Evolutionary conservation across 35 echinoderm and acorn worm species (phyloP), one percentile per base, ranked within the genome.

Genomic region (Ptychodera flava): DNA sequence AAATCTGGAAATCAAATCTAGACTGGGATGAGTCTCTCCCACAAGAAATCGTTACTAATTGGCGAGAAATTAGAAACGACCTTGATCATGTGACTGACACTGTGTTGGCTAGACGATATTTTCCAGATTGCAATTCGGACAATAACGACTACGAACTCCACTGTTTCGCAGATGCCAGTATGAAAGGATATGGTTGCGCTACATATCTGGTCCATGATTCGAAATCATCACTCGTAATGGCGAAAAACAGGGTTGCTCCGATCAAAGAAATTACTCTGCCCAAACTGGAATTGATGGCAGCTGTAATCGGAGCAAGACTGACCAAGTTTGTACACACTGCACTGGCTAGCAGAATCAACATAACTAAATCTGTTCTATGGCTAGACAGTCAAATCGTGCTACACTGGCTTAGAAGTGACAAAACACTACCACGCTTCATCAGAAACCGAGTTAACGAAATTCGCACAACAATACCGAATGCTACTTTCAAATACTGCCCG

Each of bases 181-280:
- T n/a, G n/a, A n/a, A n/a, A n/a, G n/a, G n/a, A n/a, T n/a, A n/a
- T n/a, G n/a, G 15, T 84, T 33, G 34, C 35, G 38, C 36, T 85
- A n/a, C 76, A 16, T 85, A 85, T 85, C 36, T 38, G 33, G 76
- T 36, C 15, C 82, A 84, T 33, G 45, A 84, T 22, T 22, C 30
- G 82, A 84, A 36, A 1, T 84, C 34, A 33, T 36, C 12, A 1
- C 34, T 32, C 22, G 28, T 34, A 2, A 36, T 84, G 15, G 31
- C 82, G 2, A 84, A 84, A 35, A 28, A 33, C 12, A 33, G 82
- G 16, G 34, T 84, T 84, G 82, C 33, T 84, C 82, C 82, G 27
- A 84, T 84, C 30, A 36, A 84, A 84, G n/a, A n/a, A 36, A 38
- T 85, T 36, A 85, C 83, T 38, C 83, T 85, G 16, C 83, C 36